phyloP scores from a whole-genome alignment of 2,797 vertebrate species.

The Sebastes vulpes region DNA sequence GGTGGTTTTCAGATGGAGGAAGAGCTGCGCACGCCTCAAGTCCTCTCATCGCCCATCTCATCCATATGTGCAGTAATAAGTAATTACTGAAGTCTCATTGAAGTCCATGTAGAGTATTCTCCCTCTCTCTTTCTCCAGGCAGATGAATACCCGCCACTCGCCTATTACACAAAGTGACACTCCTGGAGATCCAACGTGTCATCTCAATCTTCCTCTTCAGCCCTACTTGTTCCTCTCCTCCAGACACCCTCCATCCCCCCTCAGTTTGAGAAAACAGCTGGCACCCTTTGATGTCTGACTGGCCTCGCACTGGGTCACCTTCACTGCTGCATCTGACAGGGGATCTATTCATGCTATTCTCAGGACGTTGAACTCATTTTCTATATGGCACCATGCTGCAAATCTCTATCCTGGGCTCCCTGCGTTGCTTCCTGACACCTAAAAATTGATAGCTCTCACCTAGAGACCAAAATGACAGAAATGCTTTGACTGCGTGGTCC shows the following conservation, averaged over 20 bases:
- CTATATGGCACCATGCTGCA: constrained; percentile 70
- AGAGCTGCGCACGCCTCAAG: constrained; percentile 69
- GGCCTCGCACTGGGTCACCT: constrained; percentile 88
- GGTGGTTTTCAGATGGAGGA: constrained; percentile 88
- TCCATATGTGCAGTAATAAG: constrained; percentile 94
- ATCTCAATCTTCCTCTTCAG: constrained; percentile 84
- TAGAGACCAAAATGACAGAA: constrained; percentile 25
- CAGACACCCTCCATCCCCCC: constrained; percentile 33
- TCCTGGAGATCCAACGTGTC: constrained; percentile 85
- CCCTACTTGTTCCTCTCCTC: constrained; percentile 58
- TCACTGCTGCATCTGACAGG: constrained; percentile 84
- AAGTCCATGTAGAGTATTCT: constrained; percentile 92
- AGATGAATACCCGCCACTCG: constrained; percentile 84
- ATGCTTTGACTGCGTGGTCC: constrained; percentile 10
- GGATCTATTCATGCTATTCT: constrained; percentile 68
- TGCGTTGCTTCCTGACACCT: constrained; percentile 37
- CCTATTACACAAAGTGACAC: constrained; percentile 88
- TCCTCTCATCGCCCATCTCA: constrained; percentile 82
- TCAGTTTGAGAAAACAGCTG: constrained; percentile 89
- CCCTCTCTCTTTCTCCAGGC: constrained; percentile 57
- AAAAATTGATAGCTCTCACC: constrained; percentile 19
- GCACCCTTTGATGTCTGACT: constrained; percentile 91
- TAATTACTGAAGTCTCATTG: constrained; percentile 97
- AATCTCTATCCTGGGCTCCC: constrained; percentile 36
- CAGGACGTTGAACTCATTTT: constrained; percentile 57